Evolutionary conservation across 2,113 vertebrate genomes (phyloP), one percentile per base, ranked within the genome.

Genomic region (Cochlearius cochlearius): DNA sequence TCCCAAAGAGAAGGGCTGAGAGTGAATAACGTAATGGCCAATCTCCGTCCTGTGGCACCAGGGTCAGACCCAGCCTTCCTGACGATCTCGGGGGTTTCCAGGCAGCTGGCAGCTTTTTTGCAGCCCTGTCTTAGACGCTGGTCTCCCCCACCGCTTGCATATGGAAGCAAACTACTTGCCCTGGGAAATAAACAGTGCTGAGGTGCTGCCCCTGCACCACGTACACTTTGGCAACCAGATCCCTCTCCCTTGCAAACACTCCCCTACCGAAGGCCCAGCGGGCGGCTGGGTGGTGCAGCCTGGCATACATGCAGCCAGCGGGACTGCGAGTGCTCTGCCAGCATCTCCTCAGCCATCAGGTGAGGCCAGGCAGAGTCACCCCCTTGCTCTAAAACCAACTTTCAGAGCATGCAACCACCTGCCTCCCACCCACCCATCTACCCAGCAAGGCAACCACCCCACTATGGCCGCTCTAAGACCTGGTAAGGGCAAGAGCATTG

Each of bases 271-370:
- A 45, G 53, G 30, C 23, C 18, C 26, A 20, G 13, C 2, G 2
- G 10, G 27, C 30, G 26, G 14, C 39, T 5, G 10, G 32, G 21
- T 53, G 73, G 38, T 4, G 4, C 0, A 0, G 32, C 11, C 14
- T 34, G 11, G 1, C 3, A 6, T 15, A 8, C 13, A 2, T 1
- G 1, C 4, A 1, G 7, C 41, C 3, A 4, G 26, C 2, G 4
- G 32, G 16, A 52, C 18, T 9, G 3, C 1, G 0, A 38, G 19
- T 23, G 41, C 36, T n/a, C 36, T 34, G 26, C 73, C 3, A 3
- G 39, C 34, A 26, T 10, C 19, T 18, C 34, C 63, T 75, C 8
- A 32, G 22, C 30, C 17, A 62, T 32, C 32, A 38, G 43, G 36
- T 27, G 34, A 43, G 45, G 67, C 22, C 3, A 3, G 30, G 15